Evolutionary conservation across 2,113 vertebrate species (phyloP).

Genomic region (Mobula birostris): DNA sequence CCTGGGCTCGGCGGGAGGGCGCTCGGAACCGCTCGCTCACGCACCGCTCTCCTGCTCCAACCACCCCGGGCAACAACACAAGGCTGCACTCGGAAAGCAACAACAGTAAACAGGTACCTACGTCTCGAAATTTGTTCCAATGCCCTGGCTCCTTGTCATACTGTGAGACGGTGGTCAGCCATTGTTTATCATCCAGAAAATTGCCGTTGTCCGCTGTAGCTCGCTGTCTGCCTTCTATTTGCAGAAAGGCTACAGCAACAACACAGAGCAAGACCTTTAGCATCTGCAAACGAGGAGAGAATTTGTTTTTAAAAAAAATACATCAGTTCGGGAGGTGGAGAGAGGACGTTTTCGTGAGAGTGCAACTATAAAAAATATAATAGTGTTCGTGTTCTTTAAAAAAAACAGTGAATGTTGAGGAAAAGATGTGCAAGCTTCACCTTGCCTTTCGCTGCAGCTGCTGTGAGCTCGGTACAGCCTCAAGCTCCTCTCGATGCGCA

Average conservation of each 20-base stretch:
- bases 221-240: conserved; percentile 53
- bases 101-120: conserved; percentile 56
- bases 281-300: conserved; percentile 69
- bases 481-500: not conserved
- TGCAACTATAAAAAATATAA: not conserved
- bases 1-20: not conserved
- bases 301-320: not conserved
- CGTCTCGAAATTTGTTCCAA: conserved; percentile 95
- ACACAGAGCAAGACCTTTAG: conserved; percentile 69
- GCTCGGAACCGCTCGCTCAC: not conserved
- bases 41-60: not conserved
- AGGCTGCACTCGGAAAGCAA: not conserved
- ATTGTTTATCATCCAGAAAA: conserved; percentile 92
- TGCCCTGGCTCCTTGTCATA: conserved; percentile 71
- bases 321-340: not conserved
- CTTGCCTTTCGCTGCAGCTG: conserved; percentile 17
- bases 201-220: conserved; percentile 75
- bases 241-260: conserved; percentile 62
- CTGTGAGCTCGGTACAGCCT: not conserved
- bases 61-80: not conserved
- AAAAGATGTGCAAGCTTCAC: not conserved
- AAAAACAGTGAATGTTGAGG: not conserved
- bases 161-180: conserved; percentile 71
- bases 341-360: too few species aligned
- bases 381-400: too few species aligned